Conservation (phyloP, 1,140 invertebrate species). For the Drosophila yakuba region DNA sequence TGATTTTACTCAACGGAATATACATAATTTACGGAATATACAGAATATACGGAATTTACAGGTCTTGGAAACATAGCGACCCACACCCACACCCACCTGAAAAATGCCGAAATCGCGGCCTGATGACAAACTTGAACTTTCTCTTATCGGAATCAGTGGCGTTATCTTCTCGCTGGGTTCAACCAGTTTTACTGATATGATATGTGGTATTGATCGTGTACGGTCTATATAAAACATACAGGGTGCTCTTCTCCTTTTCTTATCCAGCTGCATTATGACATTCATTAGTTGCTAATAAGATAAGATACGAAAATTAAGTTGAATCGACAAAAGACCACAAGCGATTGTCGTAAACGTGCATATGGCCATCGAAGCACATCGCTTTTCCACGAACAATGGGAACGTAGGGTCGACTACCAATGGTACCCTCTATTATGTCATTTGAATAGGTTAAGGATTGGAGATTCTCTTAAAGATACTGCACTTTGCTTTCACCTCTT, state of each 20-base stretch:
- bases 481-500: no score
- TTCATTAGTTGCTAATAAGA: conserved; percentile 27
- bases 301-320: conserved; percentile 38
- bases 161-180: conserved; percentile 58
- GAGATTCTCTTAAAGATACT: no score
- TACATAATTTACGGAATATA: no score
- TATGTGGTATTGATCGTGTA: conserved; percentile 48
- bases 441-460: no score
- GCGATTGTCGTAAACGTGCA: conserved; percentile 21
- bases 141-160: conserved; percentile 39
- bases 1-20: conserved; percentile 1
- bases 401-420: conserved; percentile 24
- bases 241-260: conserved; percentile 16
- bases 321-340: conserved; percentile 26
- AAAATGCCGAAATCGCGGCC: conserved; percentile 11
- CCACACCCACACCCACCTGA: conserved; percentile 21
- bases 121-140: conserved; percentile 52
- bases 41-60: background rate
- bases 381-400: conserved; percentile 32
- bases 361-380: conserved; percentile 23
- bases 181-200: conserved; percentile 52
- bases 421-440: conserved; percentile 23
- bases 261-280: conserved; percentile 21
- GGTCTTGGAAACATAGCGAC: conserved; percentile 1
- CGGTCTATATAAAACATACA: background rate